These are phyloP conservation scores for Halichoerus grypus DNA, from an alignment of 2,113 vertebrate species.

Conservation along the genomic window DNA sequence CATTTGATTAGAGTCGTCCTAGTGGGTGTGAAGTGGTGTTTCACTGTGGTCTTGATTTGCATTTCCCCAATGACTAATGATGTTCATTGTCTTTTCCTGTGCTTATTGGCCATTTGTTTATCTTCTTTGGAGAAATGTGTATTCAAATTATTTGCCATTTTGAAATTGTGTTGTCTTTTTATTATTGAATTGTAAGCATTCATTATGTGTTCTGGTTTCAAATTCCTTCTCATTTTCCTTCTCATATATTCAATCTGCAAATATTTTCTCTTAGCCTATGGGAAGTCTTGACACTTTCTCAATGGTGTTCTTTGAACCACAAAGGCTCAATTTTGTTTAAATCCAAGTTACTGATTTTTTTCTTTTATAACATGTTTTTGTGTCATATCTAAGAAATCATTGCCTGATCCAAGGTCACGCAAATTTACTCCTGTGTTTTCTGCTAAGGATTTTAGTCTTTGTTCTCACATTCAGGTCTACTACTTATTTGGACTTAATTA, in stretches of 20 bases:
- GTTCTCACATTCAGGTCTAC: not conserved
- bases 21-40: not conserved
- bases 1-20: not conserved
- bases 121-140: not conserved
- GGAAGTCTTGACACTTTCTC: not conserved
- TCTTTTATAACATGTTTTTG: not conserved
- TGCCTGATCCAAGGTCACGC: not conserved
- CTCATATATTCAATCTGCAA: not conserved
- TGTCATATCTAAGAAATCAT: not conserved
- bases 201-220: not conserved
- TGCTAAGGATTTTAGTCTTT: not conserved
- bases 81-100: not conserved
- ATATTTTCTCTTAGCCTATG: not conserved
- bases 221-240: not conserved
- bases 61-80: not conserved
- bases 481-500: not conserved
- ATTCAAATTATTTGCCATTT: not conserved
- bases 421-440: not conserved
- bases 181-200: not conserved
- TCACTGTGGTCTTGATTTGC: not conserved
- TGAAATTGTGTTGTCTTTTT: not conserved
- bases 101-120: not conserved
- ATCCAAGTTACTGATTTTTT: not conserved
- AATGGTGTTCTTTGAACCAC: not conserved
- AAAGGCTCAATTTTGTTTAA: not conserved